Evolutionary conservation across 2,888 invertebrate genomes (phyloP), one percentile per base, ranked within the genome.

Genomic region (Spatulosminthurus flaviceps): DNA sequence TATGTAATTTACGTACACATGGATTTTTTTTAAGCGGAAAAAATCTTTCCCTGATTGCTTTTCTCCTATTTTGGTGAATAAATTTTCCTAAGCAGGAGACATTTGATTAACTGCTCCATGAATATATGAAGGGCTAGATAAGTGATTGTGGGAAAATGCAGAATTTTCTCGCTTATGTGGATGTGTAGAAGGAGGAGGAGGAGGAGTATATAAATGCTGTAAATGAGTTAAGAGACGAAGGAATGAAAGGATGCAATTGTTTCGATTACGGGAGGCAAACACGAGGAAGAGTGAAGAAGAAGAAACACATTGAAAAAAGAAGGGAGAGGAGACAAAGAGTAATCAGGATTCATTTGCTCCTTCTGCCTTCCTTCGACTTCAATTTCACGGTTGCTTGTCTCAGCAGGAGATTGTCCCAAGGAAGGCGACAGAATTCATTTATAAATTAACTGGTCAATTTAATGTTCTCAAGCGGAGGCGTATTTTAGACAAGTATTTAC

Each of bases 371-470:
- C 51, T n/a, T 51, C 51, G 5, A 13, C 51, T 51, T 51, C 51
- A 51, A 51, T 51, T 51, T 51, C 51, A 51, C 16, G 51, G 19
- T 51, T 51, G 7, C n/a, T n/a, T 51, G 51, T 51, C 51, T 51
- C 51, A 11, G 1, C 51, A 51, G 51, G 51, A 51, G 51, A n/a
- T 16, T 13, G 16, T 51, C 16, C 16, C 51, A 51, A 19, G 9
- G 1, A 13, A 51, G 51, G 51, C 51, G 51, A 51, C 51, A 51
- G 51, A 51, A 51, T 51, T 51, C 51, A 51, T 51, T 51, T 51
- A 51, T 51, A 51, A 4, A 51, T 51, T 51, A 51, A 51, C 51
- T 51, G 51, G 51, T 51, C 51, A 51, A 51, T 16, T 51, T 51
- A 51, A 2, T 51, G n/a, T 51, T 51, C 34, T 34, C n/a, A 9